These are phyloP conservation scores for Lota lota DNA, from an alignment of 2,113 vertebrate species.

Conservation along the genomic window DNA sequence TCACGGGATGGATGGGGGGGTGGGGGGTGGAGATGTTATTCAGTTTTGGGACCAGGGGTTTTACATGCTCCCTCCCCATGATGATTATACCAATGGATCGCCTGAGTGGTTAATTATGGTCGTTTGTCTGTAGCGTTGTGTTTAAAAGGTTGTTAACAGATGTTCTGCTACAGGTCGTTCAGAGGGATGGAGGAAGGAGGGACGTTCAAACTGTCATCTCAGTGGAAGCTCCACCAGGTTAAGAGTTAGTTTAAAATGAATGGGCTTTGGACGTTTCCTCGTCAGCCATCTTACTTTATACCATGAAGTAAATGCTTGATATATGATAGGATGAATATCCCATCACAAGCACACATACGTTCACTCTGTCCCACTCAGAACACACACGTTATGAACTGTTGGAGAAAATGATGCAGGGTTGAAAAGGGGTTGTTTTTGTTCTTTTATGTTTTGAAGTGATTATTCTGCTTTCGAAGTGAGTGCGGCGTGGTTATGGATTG, in stretches of 20 bases:
- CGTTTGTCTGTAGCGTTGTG: conserved; percentile 43
- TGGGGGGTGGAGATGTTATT: conserved; percentile 11
- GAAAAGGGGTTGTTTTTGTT: conserved; percentile 47
- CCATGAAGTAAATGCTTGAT: too few relatives aligned
- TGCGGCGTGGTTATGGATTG: too few relatives aligned
- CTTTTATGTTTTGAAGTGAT: conserved; percentile 12
- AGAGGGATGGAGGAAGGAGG: conserved; percentile 8
- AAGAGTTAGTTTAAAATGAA: conserved; percentile 19
- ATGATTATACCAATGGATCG: conserved; percentile 52
- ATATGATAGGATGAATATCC: too few relatives aligned
- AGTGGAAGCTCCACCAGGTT: conserved; percentile 52
- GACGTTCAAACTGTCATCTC: conserved; percentile 52
- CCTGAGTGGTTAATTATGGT: conserved; percentile 62
- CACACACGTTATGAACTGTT: not conserved
- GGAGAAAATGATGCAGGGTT: not conserved
- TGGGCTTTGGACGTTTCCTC: not conserved
- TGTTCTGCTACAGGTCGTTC: conserved; percentile 25
- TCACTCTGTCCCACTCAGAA: not conserved
- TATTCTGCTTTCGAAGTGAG: too few relatives aligned
- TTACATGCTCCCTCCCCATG: conserved; percentile 18
- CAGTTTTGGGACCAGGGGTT: conserved; percentile 41
- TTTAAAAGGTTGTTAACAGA: conserved; percentile 54
- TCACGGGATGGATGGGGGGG: conserved; percentile 48
- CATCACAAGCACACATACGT: not conserved
- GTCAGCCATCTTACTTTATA: too few relatives aligned